Evolutionary conservation across 2,888 invertebrate species (phyloP).

Genomic region (Drosophila atripex): DNA sequence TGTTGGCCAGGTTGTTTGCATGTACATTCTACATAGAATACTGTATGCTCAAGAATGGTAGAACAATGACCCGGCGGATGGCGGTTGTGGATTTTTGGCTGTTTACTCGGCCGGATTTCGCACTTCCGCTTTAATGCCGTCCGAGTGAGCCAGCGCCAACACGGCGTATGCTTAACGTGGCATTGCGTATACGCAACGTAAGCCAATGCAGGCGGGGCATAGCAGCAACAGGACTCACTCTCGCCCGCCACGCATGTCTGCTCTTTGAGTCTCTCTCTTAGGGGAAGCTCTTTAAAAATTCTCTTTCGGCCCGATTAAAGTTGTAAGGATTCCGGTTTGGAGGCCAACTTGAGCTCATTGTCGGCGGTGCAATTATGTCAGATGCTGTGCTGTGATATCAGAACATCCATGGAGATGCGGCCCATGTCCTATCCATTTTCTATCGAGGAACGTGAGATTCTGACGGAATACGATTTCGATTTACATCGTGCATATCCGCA

Average conservation of each 20-base stretch:
- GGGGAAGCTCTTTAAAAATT: conserved; percentile 44
- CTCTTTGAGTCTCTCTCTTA: conserved; percentile 18
- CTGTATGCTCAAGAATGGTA: conserved; percentile 14
- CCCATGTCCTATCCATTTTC: conserved; percentile 10
- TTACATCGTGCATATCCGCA: background rate
- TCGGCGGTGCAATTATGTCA: conserved; percentile 47
- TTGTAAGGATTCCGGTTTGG: conserved; percentile 41
- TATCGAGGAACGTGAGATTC: conserved; percentile 10
- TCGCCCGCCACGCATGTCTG: conserved; percentile 38
- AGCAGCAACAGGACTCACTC: conserved; percentile 18
- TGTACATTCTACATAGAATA: conserved; percentile 6
- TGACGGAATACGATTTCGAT: conserved; percentile 9
- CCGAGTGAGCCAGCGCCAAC: conserved; percentile 44
- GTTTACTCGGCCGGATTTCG: conserved; percentile 29
- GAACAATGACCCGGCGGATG: conserved; percentile 12
- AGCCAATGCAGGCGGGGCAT: conserved; percentile 72
- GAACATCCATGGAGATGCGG: conserved; percentile 18
- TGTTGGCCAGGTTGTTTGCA: conserved; percentile 10
- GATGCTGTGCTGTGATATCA: conserved; percentile 49
- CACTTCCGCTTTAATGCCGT: conserved; percentile 66
- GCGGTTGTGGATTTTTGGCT: conserved; percentile 10
- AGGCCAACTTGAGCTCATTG: conserved; percentile 29
- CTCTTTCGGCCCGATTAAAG: conserved; percentile 44
- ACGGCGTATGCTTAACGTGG: conserved; percentile 41
- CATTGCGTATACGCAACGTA: conserved; percentile 54